These are phyloP conservation scores for Hypotaenidia philippensis DNA, from an alignment of 2,797 vertebrate genomes.

Conservation along the genomic window DNA sequence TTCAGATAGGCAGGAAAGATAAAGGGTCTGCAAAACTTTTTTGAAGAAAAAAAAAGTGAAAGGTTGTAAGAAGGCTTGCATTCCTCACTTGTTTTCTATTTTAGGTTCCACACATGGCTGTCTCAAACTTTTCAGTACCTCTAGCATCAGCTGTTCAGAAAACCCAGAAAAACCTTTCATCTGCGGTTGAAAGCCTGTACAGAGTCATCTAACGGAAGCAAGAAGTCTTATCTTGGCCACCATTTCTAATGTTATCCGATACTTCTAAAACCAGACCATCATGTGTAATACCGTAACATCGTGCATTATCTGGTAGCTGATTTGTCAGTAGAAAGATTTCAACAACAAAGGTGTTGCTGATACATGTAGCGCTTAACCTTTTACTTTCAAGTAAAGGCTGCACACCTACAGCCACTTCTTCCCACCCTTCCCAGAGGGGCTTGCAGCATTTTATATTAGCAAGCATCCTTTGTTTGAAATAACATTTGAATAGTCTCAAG, in stretches of 20 bases:
- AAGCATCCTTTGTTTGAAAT: neutral
- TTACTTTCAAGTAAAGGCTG: neutral
- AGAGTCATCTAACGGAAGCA: neutral
- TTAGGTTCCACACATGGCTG: neutral
- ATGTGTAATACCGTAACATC: neutral
- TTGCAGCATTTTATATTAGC: neutral
- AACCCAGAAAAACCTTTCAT: neutral
- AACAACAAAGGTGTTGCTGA: neutral
- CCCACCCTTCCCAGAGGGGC: neutral
- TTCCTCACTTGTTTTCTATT: neutral
- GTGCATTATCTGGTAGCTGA: fast-evolving
- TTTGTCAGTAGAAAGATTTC: neutral
- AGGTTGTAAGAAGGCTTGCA: neutral
- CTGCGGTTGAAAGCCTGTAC: neutral
- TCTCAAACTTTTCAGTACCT: neutral
- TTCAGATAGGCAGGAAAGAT: neutral
- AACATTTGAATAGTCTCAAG: neutral
- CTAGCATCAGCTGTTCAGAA: neutral
- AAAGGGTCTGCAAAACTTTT: neutral
- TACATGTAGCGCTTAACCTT: fast-evolving
- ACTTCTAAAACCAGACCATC: neutral
- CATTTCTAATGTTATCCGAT: neutral
- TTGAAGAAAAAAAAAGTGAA: neutral
- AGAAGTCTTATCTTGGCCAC: neutral
- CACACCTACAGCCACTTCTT: fast-evolving